Evolutionary conservation across 2,888 invertebrate species (phyloP).

Genomic region (Pteria penguin): DNA sequence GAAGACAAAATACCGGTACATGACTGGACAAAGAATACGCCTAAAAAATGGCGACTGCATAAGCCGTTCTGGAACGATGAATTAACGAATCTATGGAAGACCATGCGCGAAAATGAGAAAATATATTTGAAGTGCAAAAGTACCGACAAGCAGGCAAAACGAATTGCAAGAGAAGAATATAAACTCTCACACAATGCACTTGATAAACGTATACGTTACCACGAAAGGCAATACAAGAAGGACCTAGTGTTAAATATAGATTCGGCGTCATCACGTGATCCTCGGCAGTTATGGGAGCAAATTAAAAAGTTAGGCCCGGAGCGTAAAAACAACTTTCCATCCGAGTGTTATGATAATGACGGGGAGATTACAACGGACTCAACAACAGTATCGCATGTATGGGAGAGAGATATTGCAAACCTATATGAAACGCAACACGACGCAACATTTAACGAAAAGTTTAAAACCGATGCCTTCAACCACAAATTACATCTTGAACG

Average conservation of each 20-base stretch:
- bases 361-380: neutral
- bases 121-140: neutral
- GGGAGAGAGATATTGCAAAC: no score
- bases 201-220: neutral
- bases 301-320: neutral
- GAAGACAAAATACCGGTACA: neutral
- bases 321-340: neutral
- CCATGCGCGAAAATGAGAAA: neutral
- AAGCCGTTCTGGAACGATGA: constrained; percentile 10
- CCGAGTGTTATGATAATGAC: neutral
- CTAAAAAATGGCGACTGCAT: neutral
- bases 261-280: neutral
- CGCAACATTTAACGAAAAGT: no score
- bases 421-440: no score
- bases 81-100: neutral
- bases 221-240: neutral
- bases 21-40: neutral
- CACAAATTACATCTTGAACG: no score
- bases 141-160: neutral
- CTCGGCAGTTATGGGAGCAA: neutral
- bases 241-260: neutral
- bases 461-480: no score
- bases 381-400: no score
- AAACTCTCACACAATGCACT: neutral
- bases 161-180: neutral